These are phyloP conservation scores for Agrochola litura DNA, from an alignment of 2,888 invertebrate species.

Conservation along the genomic window DNA sequence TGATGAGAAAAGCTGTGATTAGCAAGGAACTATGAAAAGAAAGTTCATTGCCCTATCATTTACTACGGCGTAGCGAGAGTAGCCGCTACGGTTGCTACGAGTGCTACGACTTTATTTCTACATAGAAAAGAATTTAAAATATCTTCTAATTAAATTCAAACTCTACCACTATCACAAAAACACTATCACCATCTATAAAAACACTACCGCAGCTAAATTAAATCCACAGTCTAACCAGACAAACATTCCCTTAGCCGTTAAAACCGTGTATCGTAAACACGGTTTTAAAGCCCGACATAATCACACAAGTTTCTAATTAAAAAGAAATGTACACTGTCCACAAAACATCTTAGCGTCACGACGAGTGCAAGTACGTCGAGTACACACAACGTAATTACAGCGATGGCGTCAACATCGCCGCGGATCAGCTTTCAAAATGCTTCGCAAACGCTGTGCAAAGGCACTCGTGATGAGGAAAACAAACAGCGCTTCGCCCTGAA, in stretches of 20 bases:
- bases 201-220: constrained; percentile 4
- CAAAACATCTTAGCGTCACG: constrained; percentile 50
- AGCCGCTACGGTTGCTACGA: neutral
- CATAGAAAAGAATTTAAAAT: neutral
- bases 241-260: constrained; percentile 18
- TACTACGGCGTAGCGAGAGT: constrained; percentile 21
- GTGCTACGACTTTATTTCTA: neutral
- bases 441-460: constrained; percentile 78
- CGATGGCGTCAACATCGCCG: constrained; percentile 68
- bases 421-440: constrained; percentile 78
- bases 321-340: constrained; percentile 55
- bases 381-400: constrained; percentile 70
- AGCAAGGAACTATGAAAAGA: constrained; percentile 4
- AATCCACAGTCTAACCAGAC: neutral
- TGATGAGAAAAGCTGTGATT: constrained; percentile 24
- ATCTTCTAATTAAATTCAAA: neutral
- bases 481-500: constrained; percentile 79
- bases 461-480: constrained; percentile 79
- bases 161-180: neutral
- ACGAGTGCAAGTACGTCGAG: constrained; percentile 28
- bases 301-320: constrained; percentile 48
- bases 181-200: neutral
- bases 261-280: constrained; percentile 23
- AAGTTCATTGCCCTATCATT: neutral
- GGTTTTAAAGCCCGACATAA: constrained; percentile 24